Evolutionary conservation across 2,797 vertebrate genomes (phyloP), one percentile per base, ranked within the genome.

Genomic region (Neostethus bicornis): DNA sequence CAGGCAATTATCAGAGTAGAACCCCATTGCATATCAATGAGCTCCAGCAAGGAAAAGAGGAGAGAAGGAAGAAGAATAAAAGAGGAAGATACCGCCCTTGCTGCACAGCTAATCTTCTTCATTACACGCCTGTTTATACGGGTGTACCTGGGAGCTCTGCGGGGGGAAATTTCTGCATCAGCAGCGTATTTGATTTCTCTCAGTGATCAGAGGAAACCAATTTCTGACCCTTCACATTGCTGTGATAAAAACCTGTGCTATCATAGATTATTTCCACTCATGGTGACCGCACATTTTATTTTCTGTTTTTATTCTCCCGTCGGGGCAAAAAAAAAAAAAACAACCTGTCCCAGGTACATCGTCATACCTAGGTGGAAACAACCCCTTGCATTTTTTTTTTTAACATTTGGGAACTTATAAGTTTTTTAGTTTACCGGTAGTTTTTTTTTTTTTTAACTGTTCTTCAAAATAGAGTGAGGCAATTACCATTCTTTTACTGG

Each of bases 1-100:
- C 75, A 79, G 70, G 83, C 70, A 84, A 85, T 85, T 91, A 89
- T 84, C 79, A 83, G 66, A 68, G 64, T 38, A 75, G 70, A 79
- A 70, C 76, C 54, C 51, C 37, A 20, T 46, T 79, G 83, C 82
- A 88, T 90, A 87, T 88, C 75, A 91, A 90, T 87, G 78, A 79
- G 70, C 39, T 11, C 6, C 21, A 25, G 39, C 39, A 32, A 44
- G 29, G 23, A 45, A 34, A 8, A 34, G 17, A 4, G 23, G 2
- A 32, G 20, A 23, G 4, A 35, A 1, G 19, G 3, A 4, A 12
- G 14, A 25, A 19, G 37, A 44, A 42, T n/a, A n/a, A 31, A 12
- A 31, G 14, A 19, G 10, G 26, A 44, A 37, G 46, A 77, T 45
- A 43, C 60, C 24, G 25, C 55, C 66, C 69, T 71, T 66, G 47